Evolutionary conservation across 1,140 invertebrate genomes (phyloP).

Genomic region (Drosophila busckii): DNA sequence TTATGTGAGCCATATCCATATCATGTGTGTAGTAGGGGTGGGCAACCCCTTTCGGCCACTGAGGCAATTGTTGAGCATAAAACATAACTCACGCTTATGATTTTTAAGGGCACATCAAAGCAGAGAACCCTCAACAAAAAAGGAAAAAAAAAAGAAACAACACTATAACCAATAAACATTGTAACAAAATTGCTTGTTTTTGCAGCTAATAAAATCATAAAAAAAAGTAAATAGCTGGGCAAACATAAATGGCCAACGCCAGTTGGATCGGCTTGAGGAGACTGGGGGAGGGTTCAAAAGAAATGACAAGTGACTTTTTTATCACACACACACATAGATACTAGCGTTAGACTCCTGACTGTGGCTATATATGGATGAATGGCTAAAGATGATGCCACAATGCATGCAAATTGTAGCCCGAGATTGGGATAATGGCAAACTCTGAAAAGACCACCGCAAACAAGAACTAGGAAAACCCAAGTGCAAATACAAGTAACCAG

Average conservation of each 20-base stretch:
- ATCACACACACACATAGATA: constrained; percentile 44
- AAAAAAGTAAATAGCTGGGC: constrained; percentile 60
- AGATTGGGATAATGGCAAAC: constrained; percentile 70
- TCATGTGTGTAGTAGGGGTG: neutral
- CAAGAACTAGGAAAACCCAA: too few relatives aligned
- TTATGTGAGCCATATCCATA: constrained; percentile 16
- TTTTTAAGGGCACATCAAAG: constrained; percentile 74
- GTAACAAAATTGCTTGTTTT: constrained; percentile 74
- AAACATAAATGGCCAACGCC: constrained; percentile 50
- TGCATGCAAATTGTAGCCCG: constrained; percentile 74
- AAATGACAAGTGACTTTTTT: constrained; percentile 71
- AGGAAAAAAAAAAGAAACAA: constrained; percentile 15
- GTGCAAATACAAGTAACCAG: constrained; percentile 30
- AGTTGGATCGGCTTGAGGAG: neutral
- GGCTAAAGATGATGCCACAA: constrained; percentile 42
- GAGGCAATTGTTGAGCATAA: constrained; percentile 21
- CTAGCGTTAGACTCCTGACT: too few relatives aligned
- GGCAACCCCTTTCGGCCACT: constrained; percentile 30
- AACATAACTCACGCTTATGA: constrained; percentile 73
- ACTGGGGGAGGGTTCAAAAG: constrained; percentile 33
- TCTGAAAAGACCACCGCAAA: constrained; percentile 69
- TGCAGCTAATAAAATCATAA: constrained; percentile 77
- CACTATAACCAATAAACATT: constrained; percentile 76
- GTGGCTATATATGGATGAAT: constrained; percentile 59
- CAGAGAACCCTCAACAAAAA: neutral